Base-by-base conservation (phyloP, 2,113 vertebrate genomes). In the Corythaeola cristata region DNA sequence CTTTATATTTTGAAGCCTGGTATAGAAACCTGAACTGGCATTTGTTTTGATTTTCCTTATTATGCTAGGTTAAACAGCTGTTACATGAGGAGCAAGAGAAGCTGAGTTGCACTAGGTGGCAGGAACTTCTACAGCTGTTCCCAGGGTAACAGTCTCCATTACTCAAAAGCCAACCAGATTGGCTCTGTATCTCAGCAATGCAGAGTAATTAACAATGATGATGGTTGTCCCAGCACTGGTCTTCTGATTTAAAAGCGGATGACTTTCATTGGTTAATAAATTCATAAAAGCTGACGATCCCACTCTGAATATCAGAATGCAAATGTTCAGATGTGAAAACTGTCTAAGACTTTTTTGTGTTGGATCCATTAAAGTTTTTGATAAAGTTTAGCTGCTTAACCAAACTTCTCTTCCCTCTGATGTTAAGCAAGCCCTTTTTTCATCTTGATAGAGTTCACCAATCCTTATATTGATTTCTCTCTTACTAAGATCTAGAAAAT, bases 131-230 rank as follows among this genome's bases (percentile, higher is more conserved):
- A 1, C 0, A 0, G 5, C 33, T 82, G 39, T 49, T 39, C 24
- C 37, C 19, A 62, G 23, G 18, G 5, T 74, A 20, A 26, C n/a
- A 49, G 14, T 32, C 47, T 68, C 44, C 16, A 52, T 35, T 33
- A 35, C n/a, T 41, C 53, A 63, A 55, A 62, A 56, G 16, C 9
- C 56, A 59, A 8, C 14, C 0, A 0, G 7, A 6, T 1, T 66
- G 41, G 20, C 6, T 58, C 12, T 71, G 14, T 18, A 20, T 49
- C 28, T 62, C 53, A 33, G 35, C 56, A 26, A 47, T 30, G 15
- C 24, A 60, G 14, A 45, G 8, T 33, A 23, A 62, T 75, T 53
- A 74, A 35, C 14, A 23, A 8, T 15, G 59, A 50, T 39, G 15
- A 32, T 53, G 19, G 7, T 35, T 89, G 5, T 58, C 13, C 30